phyloP scores from a whole-genome alignment of 2,888 invertebrate species.

The Petrolisthes cinctipes region DNA sequence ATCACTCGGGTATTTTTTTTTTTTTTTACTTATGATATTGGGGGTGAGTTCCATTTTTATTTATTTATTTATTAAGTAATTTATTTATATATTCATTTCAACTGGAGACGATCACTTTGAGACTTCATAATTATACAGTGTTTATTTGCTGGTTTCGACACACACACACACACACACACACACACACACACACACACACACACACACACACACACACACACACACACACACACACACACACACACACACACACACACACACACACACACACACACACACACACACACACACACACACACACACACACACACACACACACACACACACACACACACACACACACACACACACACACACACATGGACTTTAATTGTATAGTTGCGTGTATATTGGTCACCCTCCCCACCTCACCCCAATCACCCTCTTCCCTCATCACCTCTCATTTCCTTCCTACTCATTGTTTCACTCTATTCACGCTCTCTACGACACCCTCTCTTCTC shows the following conservation, averaged over 20 bases:
- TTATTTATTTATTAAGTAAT: background rate
- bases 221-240: background rate
- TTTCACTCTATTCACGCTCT: background rate
- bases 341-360: background rate
- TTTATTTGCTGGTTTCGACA: background rate
- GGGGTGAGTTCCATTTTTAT: background rate
- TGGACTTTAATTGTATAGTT: background rate
- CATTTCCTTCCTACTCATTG: background rate
- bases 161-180: background rate
- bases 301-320: background rate
- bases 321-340: background rate
- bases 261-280: background rate
- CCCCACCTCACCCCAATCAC: background rate
- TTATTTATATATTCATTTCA: too few relatives aligned
- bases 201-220: background rate
- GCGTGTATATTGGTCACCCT: background rate
- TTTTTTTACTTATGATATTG: constrained; percentile 4
- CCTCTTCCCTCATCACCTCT: background rate
- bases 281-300: background rate
- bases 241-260: background rate
- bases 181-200: background rate
- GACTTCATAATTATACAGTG: background rate
- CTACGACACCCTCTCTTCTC: background rate
- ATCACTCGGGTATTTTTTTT: background rate
- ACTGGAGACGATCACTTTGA: too few relatives aligned